Conservation (phyloP, 2,797 vertebrate species). For the Crenichthys baileyi region DNA sequence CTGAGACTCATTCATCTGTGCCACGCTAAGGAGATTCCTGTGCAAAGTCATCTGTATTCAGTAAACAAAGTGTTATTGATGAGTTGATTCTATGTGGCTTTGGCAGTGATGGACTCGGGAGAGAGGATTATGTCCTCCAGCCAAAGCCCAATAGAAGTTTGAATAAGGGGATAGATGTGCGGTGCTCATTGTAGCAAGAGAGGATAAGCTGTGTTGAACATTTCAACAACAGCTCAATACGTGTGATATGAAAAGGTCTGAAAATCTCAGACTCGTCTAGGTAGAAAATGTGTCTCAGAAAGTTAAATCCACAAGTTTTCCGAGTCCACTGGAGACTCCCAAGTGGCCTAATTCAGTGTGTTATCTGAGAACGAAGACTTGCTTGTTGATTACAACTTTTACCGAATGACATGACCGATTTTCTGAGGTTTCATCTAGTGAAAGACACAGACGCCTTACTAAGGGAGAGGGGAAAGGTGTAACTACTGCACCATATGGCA, state of each 20-base stretch:
- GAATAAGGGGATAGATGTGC: constrained; percentile 65
- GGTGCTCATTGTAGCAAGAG: constrained; percentile 60
- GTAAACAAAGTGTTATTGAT: constrained; percentile 76
- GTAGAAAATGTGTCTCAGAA: constrained; percentile 36
- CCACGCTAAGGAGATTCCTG: constrained; percentile 64
- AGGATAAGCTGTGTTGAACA: constrained; percentile 71
- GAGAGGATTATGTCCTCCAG: constrained; percentile 76
- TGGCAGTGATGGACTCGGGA: constrained; percentile 69
- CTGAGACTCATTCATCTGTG: constrained; percentile 58
- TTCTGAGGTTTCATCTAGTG: constrained; percentile 42
- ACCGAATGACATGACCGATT: not conserved
- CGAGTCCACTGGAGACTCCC: not conserved
- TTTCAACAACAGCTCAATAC: constrained; percentile 69
- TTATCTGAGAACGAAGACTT: constrained; percentile 18
- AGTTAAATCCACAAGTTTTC: constrained; percentile 34
- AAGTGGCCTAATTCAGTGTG: not conserved
- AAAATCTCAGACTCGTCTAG: constrained; percentile 39
- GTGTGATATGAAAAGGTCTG: constrained; percentile 57
- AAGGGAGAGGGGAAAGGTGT: constrained; percentile 51
- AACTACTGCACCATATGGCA: constrained; percentile 55
- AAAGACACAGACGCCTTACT: constrained; percentile 39
- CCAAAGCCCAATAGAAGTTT: constrained; percentile 75
- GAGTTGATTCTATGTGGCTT: constrained; percentile 70
- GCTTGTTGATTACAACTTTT: constrained; percentile 32
- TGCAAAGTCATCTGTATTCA: constrained; percentile 73